Percentiles rank a stretch among this genome's conserved stretches.
Evolutionary conservation across 2,888 invertebrate genomes (phyloP).

Genomic region (Pimpla rufipes): DNA sequence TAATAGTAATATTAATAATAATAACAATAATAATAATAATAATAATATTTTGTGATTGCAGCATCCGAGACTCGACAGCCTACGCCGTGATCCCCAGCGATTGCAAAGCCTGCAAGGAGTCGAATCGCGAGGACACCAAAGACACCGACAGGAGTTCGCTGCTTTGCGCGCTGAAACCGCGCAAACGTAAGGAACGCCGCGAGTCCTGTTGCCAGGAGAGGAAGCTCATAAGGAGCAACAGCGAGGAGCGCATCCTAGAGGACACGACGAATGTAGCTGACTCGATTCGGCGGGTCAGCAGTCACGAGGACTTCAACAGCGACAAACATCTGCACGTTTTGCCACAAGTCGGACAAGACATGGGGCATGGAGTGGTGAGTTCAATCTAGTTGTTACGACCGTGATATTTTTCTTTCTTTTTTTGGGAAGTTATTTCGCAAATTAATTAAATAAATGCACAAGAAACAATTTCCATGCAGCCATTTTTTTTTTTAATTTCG

Average conservation of each 20-base stretch:
- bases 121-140: constrained; percentile 85
- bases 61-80: constrained; percentile 79
- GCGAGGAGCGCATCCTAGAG: constrained; percentile 83
- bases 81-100: constrained; percentile 79
- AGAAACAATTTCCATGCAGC: no score
- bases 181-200: constrained; percentile 88
- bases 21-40: no score
- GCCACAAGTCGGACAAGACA: constrained; percentile 81
- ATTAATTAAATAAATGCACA: no score
- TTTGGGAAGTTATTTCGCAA: not conserved
- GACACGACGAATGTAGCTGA: constrained; percentile 71
- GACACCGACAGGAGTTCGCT: constrained; percentile 86
- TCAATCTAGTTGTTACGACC: not conserved
- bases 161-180: constrained; percentile 87
- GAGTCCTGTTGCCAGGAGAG: constrained; percentile 86
- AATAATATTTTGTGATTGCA: constrained; percentile 71
- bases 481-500: constrained; percentile 12
- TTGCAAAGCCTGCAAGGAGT: constrained; percentile 81
- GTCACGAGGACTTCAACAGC: constrained; percentile 88
- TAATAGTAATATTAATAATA: not conserved
- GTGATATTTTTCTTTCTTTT: not conserved
- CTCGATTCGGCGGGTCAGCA: constrained; percentile 88
- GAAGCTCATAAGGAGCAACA: constrained; percentile 83
- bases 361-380: constrained; percentile 85
- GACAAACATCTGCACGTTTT: constrained; percentile 80